Evolutionary conservation across 92 coral and sea anemone species (phyloP).

Genomic region (Parazoanthus atlanticus): DNA sequence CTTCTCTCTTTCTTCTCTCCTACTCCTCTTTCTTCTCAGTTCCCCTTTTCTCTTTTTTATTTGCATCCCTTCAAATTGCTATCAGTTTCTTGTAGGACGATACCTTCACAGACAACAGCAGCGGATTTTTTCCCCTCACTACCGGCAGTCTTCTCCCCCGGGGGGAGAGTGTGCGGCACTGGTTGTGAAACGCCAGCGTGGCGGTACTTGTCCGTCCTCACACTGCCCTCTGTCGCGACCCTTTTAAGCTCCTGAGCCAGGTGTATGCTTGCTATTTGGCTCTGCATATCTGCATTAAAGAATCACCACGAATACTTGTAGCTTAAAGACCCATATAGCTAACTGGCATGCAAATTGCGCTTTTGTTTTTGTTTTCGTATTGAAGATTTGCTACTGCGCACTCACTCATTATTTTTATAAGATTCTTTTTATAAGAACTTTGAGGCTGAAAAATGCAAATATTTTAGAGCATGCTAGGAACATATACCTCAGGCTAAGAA

Average conservation of each 20-base stretch:
- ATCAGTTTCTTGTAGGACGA: neutral
- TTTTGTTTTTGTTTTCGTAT: no score
- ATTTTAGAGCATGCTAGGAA: no score
- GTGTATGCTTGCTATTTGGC: conserved; percentile 38
- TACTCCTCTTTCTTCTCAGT: neutral
- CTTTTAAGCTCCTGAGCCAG: conserved; percentile 38
- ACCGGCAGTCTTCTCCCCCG: neutral
- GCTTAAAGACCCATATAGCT: no score
- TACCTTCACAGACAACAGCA: conserved; percentile 18
- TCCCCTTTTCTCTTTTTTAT: neutral
- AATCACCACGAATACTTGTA: no score
- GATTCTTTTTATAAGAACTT: no score
- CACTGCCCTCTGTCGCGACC: neutral
- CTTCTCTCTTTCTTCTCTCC: neutral
- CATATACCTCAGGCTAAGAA: no score
- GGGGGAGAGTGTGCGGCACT: neutral
- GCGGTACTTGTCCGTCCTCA: conserved; percentile 24
- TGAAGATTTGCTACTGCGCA: no score
- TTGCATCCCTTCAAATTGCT: neutral
- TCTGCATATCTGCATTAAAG: conserved; percentile 36
- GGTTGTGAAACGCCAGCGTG: neutral
- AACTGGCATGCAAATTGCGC: no score
- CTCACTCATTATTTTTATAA: no score
- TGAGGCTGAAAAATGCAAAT: no score
- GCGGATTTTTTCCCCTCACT: neutral